phyloP scores from a whole-genome alignment of 1,140 invertebrate species.

The Apocrypta bakeri region DNA sequence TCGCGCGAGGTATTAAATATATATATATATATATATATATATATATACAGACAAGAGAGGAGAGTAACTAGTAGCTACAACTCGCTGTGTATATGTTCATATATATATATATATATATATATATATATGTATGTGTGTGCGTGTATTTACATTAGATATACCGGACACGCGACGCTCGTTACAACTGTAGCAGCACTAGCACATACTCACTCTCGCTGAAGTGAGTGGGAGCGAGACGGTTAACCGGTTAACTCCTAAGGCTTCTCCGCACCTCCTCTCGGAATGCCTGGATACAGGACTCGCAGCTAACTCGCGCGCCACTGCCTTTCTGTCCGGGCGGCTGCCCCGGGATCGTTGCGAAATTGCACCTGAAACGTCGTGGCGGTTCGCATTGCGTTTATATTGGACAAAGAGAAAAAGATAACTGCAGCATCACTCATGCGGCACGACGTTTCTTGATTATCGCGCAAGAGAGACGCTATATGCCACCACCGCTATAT shows the following conservation, averaged over 20 bases:
- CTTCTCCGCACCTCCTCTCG: slow-evolving; percentile 45
- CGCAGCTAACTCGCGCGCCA: not conserved
- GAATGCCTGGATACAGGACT: slow-evolving; percentile 34
- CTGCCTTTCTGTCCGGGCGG: slow-evolving; percentile 19
- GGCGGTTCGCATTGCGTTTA: not conserved
- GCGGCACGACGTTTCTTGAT: slow-evolving; percentile 49
- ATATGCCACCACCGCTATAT: not conserved
- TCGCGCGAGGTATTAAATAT: not conserved
- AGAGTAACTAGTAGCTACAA: not conserved
- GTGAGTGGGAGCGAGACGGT: slow-evolving; percentile 4
- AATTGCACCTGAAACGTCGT: slow-evolving; percentile 44
- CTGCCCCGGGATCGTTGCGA: slow-evolving; percentile 33
- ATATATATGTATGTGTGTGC: not conserved
- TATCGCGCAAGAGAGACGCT: slow-evolving; percentile 47
- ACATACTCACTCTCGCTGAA: not conserved
- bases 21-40: slow-evolving; percentile 14
- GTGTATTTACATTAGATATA: not conserved
- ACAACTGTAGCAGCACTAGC: slow-evolving; percentile 37
- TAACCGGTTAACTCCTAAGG: slow-evolving; percentile 33
- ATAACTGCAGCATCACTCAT: slow-evolving; percentile 46
- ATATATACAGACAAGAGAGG: slow-evolving; percentile 45
- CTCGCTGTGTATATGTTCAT: not conserved
- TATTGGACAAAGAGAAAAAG: slow-evolving; percentile 37
- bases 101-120: not conserved
- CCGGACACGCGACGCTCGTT: slow-evolving; percentile 46